These are phyloP conservation scores for Plagiodera versicolora DNA, from an alignment of 2,888 invertebrate genomes.

Conservation along the genomic window DNA sequence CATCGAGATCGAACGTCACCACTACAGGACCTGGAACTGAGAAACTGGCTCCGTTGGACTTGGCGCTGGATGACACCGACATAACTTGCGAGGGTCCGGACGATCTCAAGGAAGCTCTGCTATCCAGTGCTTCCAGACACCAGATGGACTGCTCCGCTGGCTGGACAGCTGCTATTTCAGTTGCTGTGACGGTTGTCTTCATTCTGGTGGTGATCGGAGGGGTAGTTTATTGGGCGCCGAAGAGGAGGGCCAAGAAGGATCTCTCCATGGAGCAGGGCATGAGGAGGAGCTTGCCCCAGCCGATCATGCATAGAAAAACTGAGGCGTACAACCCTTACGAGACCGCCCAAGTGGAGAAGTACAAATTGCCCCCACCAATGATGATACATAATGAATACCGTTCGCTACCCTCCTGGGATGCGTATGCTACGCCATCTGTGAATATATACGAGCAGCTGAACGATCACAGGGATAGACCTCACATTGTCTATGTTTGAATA, in stretches of 20 bases:
- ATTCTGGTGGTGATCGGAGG: constrained; percentile 45
- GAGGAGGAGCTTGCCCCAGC: constrained; percentile 31
- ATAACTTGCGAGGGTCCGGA: constrained; percentile 64
- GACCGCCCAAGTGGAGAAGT: constrained; percentile 45
- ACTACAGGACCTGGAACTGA: constrained; percentile 37
- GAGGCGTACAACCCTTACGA: constrained; percentile 38
- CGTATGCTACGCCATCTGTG: constrained; percentile 40
- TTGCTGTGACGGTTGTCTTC: constrained; percentile 52
- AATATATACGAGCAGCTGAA: constrained; percentile 55
- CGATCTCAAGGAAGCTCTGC: constrained; percentile 58
- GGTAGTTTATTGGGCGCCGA: constrained; percentile 48
- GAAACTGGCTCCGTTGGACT: constrained; percentile 48
- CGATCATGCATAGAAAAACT: constrained; percentile 31
- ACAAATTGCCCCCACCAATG: constrained; percentile 46
- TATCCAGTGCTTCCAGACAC: constrained; percentile 64
- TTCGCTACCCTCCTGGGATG: constrained; percentile 51
- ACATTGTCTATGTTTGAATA: constrained; percentile 57
- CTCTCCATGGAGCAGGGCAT: constrained; percentile 35
- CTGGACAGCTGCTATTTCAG: constrained; percentile 63
- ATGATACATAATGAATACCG: constrained; percentile 50
- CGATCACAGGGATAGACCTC: constrained; percentile 51
- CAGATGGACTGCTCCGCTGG: constrained; percentile 66
- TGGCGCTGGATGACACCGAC: constrained; percentile 61
- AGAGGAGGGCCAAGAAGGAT: constrained; percentile 42
- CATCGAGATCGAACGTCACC: constrained; percentile 20